phyloP scores from a whole-genome alignment of 2,888 invertebrate species.

The Laothoe populi region DNA sequence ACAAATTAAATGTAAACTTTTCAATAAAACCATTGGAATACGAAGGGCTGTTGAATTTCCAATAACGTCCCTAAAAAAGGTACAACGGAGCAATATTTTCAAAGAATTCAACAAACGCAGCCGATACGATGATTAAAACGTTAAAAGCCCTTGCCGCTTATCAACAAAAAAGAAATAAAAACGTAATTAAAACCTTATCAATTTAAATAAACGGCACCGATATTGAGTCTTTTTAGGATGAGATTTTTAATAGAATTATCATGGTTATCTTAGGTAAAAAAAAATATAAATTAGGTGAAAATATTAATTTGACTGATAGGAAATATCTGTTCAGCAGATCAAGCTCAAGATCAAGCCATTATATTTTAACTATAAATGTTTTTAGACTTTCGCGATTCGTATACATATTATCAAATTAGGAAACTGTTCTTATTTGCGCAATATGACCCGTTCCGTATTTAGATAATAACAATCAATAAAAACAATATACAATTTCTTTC shows the following conservation, averaged over 20 bases:
- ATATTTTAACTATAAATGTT: too few species aligned
- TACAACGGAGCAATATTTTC: not conserved
- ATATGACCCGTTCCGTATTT: too few species aligned
- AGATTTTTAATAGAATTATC: not conserved
- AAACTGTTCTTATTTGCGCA: too few species aligned
- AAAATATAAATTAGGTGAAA: too few species aligned
- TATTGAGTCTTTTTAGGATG: not conserved
- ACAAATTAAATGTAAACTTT: not conserved
- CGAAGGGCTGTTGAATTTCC: not conserved
- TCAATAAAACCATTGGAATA: not conserved
- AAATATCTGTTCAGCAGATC: too few species aligned
- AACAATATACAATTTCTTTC: too few species aligned
- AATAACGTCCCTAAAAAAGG: not conserved
- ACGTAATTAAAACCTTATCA: slow-evolving; percentile 36
- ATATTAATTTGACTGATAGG: too few species aligned
- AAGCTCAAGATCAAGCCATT: too few species aligned
- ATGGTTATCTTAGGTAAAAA: too few species aligned
- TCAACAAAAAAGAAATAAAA: slow-evolving; percentile 29
- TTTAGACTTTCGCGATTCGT: too few species aligned
- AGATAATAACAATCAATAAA: too few species aligned
- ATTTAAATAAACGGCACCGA: slow-evolving; percentile 26
- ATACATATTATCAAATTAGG: too few species aligned
- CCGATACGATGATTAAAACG: slow-evolving; percentile 23
- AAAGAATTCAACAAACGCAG: slow-evolving; percentile 7
- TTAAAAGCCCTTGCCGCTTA: slow-evolving; percentile 1